These are phyloP conservation scores for Eremobia ochroleuca DNA, from an alignment of 2,888 invertebrate genomes.

Conservation along the genomic window DNA sequence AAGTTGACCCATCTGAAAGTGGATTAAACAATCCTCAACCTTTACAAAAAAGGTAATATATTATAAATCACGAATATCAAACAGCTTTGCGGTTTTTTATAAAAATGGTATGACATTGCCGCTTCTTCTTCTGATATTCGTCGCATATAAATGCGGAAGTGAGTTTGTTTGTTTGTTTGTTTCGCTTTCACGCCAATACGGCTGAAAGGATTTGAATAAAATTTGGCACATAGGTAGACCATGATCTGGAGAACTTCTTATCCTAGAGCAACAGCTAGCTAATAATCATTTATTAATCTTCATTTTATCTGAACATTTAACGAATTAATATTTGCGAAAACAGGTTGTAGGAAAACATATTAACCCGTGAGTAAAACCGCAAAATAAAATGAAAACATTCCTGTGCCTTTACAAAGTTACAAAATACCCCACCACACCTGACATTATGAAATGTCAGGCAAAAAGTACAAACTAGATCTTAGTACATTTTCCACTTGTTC, in stretches of 20 bases:
- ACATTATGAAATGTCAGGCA: constrained; percentile 6
- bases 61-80: constrained; percentile 19
- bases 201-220: not conserved
- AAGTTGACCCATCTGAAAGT: constrained; percentile 30
- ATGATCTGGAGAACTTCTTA: no score
- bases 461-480: constrained; percentile 19
- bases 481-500: not conserved
- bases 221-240: not conserved
- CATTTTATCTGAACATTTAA: not conserved
- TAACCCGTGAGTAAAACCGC: not conserved
- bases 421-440: not conserved
- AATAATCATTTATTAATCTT: not conserved
- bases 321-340: not conserved
- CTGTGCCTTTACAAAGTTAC: not conserved
- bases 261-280: not conserved
- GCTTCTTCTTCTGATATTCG: not conserved
- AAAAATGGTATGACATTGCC: not conserved
- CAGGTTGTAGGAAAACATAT: no score
- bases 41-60: constrained; percentile 10
- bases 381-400: not conserved
- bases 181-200: not conserved
- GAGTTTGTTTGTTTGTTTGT: not conserved
- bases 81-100: not conserved
- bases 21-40: constrained; percentile 43
- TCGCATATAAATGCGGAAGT: not conserved